Conservation (phyloP, 2,888 invertebrate genomes). For the Cosmia pyralina region DNA sequence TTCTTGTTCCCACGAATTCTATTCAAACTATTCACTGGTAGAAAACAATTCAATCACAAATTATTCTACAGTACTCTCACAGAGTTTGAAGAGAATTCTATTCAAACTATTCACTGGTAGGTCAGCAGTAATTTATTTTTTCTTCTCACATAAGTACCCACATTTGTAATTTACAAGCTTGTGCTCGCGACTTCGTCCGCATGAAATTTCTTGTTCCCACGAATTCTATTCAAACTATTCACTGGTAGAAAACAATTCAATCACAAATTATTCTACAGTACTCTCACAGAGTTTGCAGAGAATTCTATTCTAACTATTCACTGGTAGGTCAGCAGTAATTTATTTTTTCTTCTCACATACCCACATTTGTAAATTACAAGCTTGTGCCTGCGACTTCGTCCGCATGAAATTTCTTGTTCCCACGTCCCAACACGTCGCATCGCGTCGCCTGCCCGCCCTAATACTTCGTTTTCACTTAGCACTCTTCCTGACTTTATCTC, state of each 20-base stretch:
- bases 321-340: conserved; percentile 9
- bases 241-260: neutral
- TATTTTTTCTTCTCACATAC: conserved; percentile 16
- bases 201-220: too few relatives aligned
- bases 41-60: neutral
- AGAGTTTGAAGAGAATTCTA: neutral
- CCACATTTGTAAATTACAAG: conserved; percentile 15
- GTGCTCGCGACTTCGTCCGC: too few relatives aligned
- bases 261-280: neutral
- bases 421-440: too few relatives aligned
- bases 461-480: too few relatives aligned
- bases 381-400: too few relatives aligned
- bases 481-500: too few relatives aligned
- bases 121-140: conserved; percentile 8
- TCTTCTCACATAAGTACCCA: conserved; percentile 23
- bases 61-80: neutral
- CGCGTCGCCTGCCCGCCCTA: too few relatives aligned
- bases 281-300: conserved; percentile 5
- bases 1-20: too few relatives aligned
- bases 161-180: conserved; percentile 3
- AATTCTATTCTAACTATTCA: neutral
- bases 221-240: too few relatives aligned
- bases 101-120: conserved; percentile 3
- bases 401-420: too few relatives aligned
- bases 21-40: too few relatives aligned